Evolutionary conservation across 2,888 invertebrate genomes (phyloP), one percentile per base, ranked within the genome.

Genomic region (Erebia ligea): DNA sequence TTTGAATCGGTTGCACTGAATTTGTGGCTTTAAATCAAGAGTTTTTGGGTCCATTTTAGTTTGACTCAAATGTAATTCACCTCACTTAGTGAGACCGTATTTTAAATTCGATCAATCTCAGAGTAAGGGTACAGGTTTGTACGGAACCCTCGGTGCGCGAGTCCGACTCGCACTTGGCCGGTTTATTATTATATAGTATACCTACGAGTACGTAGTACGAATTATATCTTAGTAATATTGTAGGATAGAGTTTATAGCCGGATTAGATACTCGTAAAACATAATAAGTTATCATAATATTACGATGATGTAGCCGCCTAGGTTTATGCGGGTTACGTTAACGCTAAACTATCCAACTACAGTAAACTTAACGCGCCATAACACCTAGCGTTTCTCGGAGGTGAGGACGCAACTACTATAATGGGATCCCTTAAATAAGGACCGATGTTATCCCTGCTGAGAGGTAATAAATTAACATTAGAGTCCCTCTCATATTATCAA

Each of bases 361-460:
- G 48, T 62, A 64, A 64, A 64, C 17, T 64, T 64, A 64, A 64
- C 40, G 64, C 64, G 9, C 40, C 66, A 56, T 66, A 66, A 56
- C 56, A 56, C 42, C 56, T 21, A 57, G 57, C 56, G 56, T 54
- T 65, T 17, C 66, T 57, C 66, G 45, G 45, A 66, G 66, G 66
- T 54, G 34, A 19, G 56, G n/a, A 66, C 56, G 21, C 42, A 56
- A 17, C 66, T 56, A 56, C 42, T 57, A 19, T 66, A 66, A 66
- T 66, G 40, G 66, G 21, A 40, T 19, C 66, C 66, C 66, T 56
- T 67, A 67, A 19, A 62, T 58, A 67, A 67, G 58, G 67, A 34
- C 76, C 80, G 82, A 81, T 82, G 82, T 86, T 84, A 86, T 84
- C 82, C 81, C 82, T 83, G 84, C 84, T 82, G 84, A 84, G 84